Percentiles rank a stretch among this genome's conserved stretches.
These are phyloP conservation scores for Netelia inedita DNA, from an alignment of 2,888 invertebrate genomes.

Conservation along the genomic window DNA sequence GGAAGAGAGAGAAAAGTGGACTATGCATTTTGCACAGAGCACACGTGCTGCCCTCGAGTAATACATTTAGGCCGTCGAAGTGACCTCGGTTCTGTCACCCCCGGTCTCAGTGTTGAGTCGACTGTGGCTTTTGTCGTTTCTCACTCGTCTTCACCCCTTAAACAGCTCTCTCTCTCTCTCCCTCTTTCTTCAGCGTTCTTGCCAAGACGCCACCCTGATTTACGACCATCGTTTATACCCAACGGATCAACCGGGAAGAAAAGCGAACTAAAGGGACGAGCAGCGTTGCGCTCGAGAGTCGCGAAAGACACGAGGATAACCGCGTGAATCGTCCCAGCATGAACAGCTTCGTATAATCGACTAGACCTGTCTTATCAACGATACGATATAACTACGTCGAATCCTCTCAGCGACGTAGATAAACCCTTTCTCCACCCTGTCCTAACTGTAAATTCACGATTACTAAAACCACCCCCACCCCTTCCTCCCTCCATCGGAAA, in stretches of 20 bases:
- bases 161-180: constrained; percentile 19
- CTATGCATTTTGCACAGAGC: constrained; percentile 19
- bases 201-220: constrained; percentile 54
- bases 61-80: constrained; percentile 60
- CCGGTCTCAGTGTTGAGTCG: constrained; percentile 26
- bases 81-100: constrained; percentile 61
- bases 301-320: not conserved
- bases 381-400: too few species aligned
- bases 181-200: not conserved
- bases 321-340: not conserved
- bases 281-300: not conserved
- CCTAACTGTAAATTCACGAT: too few species aligned
- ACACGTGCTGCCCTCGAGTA: constrained; percentile 20
- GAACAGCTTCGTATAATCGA: not conserved
- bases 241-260: constrained; percentile 54
- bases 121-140: constrained; percentile 36
- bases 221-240: constrained; percentile 54
- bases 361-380: not conserved
- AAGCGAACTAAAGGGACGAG: not conserved
- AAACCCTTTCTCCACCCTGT: too few species aligned
- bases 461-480: too few species aligned
- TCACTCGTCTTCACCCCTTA: constrained; percentile 26
- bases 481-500: too few species aligned
- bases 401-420: too few species aligned
- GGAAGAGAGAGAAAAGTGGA: not conserved